Evolutionary conservation across 2,113 vertebrate species (phyloP).

Genomic region (Gallinago paraguaiae): DNA sequence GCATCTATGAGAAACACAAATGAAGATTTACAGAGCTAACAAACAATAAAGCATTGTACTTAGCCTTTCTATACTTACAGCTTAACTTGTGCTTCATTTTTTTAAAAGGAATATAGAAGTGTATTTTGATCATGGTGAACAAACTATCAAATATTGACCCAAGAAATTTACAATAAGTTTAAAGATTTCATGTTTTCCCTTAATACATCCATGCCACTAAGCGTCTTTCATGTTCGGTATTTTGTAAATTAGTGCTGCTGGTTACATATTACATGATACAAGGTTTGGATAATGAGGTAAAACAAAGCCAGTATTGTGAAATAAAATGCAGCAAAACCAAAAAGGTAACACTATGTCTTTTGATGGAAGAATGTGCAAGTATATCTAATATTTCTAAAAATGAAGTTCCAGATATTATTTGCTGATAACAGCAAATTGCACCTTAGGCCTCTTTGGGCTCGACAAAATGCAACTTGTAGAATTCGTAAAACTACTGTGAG

Average conservation of each 20-base stretch:
- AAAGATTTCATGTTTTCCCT: background rate
- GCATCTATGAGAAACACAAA: background rate
- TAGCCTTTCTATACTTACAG: background rate
- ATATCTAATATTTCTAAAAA: background rate
- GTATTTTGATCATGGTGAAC: background rate
- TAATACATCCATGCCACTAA: background rate
- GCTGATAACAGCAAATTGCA: background rate
- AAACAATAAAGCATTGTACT: background rate
- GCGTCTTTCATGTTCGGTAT: background rate
- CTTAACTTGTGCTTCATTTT: background rate
- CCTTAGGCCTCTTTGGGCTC: background rate
- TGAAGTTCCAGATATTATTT: background rate
- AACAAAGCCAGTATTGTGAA: background rate
- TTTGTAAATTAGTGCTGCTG: background rate
- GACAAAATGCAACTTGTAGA: background rate
- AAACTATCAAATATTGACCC: background rate
- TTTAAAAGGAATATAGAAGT: background rate
- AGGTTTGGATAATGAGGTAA: background rate
- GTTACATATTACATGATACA: background rate
- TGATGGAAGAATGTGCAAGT: background rate
- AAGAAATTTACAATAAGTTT: background rate
- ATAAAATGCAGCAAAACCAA: background rate
- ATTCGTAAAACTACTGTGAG: background rate
- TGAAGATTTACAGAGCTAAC: background rate
- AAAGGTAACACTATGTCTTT: background rate